These are phyloP conservation scores for Hystrix cristata DNA, from an alignment of 2,113 vertebrate genomes.

Conservation along the genomic window DNA sequence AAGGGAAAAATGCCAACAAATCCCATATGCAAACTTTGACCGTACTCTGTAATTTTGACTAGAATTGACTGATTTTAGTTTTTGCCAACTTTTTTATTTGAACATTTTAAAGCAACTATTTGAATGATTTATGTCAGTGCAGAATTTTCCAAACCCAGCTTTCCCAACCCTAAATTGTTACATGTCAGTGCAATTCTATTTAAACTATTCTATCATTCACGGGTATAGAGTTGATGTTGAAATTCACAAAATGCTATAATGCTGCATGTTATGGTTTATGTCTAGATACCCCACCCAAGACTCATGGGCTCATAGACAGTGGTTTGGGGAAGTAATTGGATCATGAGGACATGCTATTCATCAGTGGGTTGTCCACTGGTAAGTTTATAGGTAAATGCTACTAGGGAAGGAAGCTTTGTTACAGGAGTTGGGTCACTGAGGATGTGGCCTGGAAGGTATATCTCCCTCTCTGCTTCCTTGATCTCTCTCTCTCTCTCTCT, in stretches of 20 bases:
- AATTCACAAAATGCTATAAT: slow-evolving; percentile 45
- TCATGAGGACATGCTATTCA: not conserved
- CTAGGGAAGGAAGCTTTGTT: not conserved
- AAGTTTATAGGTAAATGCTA: not conserved
- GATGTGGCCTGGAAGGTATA: not conserved
- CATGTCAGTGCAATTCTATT: not conserved
- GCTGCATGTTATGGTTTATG: not conserved
- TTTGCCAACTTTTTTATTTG: not conserved
- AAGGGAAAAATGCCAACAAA: not conserved
- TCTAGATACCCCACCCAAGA: not conserved
- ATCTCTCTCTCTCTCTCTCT: too few species aligned
- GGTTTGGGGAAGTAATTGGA: not conserved
- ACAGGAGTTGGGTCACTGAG: not conserved
- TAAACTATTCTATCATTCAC: not conserved
- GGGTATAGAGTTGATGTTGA: not conserved
- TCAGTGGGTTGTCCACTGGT: not conserved
- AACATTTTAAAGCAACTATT: not conserved
- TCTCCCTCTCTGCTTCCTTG: too few species aligned
- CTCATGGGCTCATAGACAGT: not conserved
- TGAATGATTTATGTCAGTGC: not conserved
- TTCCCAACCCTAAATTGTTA: not conserved
- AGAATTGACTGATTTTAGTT: not conserved
- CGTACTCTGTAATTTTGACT: not conserved
- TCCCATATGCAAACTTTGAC: not conserved
- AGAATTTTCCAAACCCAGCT: not conserved